Percentiles rank a stretch among this genome's conserved stretches.
Evolutionary conservation across 2,888 invertebrate genomes (phyloP).

Genomic region (Linnaemya vulpina): DNA sequence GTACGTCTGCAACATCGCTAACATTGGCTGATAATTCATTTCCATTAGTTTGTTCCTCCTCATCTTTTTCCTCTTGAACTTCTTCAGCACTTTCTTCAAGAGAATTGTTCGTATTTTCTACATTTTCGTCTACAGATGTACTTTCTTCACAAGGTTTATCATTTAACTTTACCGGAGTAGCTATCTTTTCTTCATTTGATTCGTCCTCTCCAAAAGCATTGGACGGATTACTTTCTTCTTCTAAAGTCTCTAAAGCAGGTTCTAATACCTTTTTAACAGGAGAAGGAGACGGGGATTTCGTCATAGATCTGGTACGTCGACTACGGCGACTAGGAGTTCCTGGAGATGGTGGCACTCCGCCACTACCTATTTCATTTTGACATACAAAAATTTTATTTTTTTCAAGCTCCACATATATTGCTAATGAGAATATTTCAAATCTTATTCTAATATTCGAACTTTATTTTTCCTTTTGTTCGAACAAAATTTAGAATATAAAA

Average conservation of each 20-base stretch:
- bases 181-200: constrained; percentile 42
- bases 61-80: constrained; percentile 39
- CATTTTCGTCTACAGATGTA: constrained; percentile 16
- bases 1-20: constrained; percentile 74
- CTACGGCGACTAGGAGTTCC: constrained; percentile 80
- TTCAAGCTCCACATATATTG: no score
- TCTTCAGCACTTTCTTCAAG: constrained; percentile 44
- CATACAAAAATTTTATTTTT: no score
- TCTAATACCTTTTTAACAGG: constrained; percentile 77
- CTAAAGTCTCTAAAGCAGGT: constrained; percentile 78
- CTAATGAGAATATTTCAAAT: no score
- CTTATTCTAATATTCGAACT: no score
- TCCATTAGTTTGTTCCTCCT: constrained; percentile 61
- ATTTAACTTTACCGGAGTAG: constrained; percentile 54
- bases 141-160: constrained; percentile 21
- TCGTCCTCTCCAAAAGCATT: constrained; percentile 55
- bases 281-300: constrained; percentile 81
- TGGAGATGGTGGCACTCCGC: constrained; percentile 75
- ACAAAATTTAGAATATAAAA: no score
- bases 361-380: no score
- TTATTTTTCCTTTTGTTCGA: no score
- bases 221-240: constrained; percentile 75
- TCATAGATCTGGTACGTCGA: constrained; percentile 81
- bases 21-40: constrained; percentile 60
- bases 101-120: constrained; percentile 50